Evolutionary conservation across 1,140 invertebrate species (phyloP).

Genomic region (Aplysia californica): DNA sequence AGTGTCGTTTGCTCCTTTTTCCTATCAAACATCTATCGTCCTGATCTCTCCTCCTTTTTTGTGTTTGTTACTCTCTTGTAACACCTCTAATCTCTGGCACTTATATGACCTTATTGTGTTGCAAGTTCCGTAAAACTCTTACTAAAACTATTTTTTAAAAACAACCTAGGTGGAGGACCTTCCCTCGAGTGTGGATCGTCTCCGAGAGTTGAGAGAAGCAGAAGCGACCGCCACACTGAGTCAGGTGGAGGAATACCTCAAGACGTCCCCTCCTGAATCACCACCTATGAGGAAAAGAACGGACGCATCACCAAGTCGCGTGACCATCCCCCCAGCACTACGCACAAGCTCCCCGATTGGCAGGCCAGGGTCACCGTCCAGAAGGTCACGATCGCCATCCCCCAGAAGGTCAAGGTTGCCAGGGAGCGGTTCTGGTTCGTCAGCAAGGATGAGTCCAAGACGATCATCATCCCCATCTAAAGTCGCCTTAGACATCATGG

Average conservation of each 20-base stretch:
- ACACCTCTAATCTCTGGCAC: too few species aligned
- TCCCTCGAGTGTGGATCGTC: background rate
- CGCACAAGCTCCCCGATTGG: background rate
- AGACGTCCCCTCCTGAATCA: conserved; percentile 53
- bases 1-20: too few species aligned
- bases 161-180: background rate
- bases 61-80: too few species aligned
- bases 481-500: conserved; percentile 13
- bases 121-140: too few species aligned
- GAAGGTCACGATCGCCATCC: conserved; percentile 24
- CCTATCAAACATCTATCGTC: too few species aligned
- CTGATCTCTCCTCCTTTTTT: too few species aligned
- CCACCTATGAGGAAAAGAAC: conserved; percentile 49
- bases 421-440: background rate
- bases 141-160: too few species aligned
- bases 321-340: background rate
- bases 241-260: conserved; percentile 50
- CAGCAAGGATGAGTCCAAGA: background rate
- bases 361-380: background rate
- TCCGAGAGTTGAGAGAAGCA: conserved; percentile 8
- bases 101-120: too few species aligned
- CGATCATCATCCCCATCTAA: background rate
- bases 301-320: background rate
- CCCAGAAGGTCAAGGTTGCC: conserved; percentile 36
- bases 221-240: conserved; percentile 18